phyloP scores from a whole-genome alignment of 2,113 vertebrate species.

The Erythrocercus mccallii region DNA sequence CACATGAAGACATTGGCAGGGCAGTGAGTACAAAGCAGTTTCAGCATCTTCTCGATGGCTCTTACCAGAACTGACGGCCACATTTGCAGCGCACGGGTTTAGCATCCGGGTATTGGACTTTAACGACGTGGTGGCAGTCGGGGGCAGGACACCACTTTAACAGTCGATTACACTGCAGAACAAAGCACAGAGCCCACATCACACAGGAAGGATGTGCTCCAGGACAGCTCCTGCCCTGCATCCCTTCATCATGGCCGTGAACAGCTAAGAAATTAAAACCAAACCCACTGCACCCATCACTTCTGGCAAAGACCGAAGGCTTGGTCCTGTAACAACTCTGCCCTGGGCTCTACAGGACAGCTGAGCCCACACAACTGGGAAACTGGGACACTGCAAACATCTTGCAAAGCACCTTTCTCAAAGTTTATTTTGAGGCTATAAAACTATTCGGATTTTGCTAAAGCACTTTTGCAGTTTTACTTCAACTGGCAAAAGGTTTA shows the following conservation, averaged over 20 bases:
- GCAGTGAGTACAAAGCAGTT: rapidly evolving
- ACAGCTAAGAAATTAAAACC: neutral
- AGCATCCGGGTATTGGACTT: constrained; percentile 98
- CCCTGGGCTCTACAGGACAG: neutral
- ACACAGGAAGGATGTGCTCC: neutral
- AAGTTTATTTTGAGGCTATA: neutral
- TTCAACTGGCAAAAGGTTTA: neutral
- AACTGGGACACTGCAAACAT: neutral
- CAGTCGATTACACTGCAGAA: constrained; percentile 93
- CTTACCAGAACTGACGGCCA: constrained; percentile 98
- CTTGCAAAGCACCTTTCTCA: neutral
- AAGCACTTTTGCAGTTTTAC: neutral
- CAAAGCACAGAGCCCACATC: neutral
- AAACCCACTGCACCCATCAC: neutral
- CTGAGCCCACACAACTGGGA: neutral
- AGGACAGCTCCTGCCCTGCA: neutral
- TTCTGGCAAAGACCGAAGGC: neutral
- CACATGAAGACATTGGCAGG: rapidly evolving
- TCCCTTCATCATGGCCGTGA: neutral
- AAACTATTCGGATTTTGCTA: neutral
- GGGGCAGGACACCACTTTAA: constrained; percentile 99
- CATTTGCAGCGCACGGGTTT: constrained; percentile 99
- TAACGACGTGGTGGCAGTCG: constrained; percentile 99
- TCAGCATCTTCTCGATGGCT: rapidly evolving
- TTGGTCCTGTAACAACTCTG: neutral